phyloP scores from a whole-genome alignment of 1,140 invertebrate genomes.

The Bombus vancouverensis region DNA sequence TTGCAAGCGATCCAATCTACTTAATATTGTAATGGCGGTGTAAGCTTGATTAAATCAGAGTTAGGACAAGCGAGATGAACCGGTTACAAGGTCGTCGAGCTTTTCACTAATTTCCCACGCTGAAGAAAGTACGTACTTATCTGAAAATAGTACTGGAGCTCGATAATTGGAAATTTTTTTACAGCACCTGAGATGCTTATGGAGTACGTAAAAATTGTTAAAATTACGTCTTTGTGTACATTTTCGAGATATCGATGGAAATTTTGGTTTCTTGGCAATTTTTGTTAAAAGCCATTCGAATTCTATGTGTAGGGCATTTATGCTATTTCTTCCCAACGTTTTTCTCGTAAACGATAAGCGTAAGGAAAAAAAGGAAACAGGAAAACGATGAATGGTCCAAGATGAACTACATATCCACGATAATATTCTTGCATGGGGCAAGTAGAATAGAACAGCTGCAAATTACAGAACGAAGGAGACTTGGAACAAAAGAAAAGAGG shows the following conservation, averaged over 20 bases:
- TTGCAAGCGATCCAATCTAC: conserved; percentile 12
- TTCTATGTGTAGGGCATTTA: too few species aligned
- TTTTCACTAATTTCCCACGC: neutral
- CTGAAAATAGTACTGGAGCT: neutral
- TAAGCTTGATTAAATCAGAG: neutral
- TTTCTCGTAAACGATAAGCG: too few species aligned
- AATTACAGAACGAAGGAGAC: too few species aligned
- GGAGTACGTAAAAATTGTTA: neutral
- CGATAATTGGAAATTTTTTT: neutral
- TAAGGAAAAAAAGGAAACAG: too few species aligned
- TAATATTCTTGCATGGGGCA: too few species aligned
- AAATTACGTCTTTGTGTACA: neutral
- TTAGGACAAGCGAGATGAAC: neutral
- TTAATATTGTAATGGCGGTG: conserved; percentile 8
- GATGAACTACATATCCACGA: too few species aligned
- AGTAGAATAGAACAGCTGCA: too few species aligned
- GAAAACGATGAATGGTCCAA: too few species aligned
- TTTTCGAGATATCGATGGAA: neutral
- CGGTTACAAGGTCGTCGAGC: neutral
- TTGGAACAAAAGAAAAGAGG: too few species aligned
- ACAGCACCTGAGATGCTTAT: too few species aligned
- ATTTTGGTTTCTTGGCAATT: neutral
- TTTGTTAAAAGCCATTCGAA: neutral
- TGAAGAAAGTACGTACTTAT: neutral
- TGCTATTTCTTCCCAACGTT: too few species aligned